phyloP scores from a whole-genome alignment of 2,888 invertebrate genomes.

The Elmis aenea region DNA sequence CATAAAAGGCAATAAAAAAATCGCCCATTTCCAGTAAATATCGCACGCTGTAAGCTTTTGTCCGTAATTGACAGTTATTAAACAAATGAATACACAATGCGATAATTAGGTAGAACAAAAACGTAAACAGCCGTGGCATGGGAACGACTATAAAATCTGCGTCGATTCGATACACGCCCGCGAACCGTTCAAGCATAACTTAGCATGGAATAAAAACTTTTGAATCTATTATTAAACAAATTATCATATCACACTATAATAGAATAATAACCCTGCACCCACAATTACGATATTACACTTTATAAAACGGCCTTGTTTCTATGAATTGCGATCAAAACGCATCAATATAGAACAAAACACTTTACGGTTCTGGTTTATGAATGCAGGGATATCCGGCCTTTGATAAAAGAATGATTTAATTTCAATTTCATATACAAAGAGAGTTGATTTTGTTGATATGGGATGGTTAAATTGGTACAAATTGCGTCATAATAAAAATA shows the following conservation, averaged over 20 bases:
- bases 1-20: no score
- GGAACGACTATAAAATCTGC: constrained; percentile 17
- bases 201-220: constrained; percentile 13
- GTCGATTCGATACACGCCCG: constrained; percentile 13
- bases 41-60: no score
- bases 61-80: no score
- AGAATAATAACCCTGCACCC: constrained; percentile 34
- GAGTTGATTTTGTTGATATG: constrained; percentile 29
- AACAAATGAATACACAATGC: no score
- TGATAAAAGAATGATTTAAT: constrained; percentile 42
- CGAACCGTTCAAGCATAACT: constrained; percentile 18
- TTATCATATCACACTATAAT: constrained; percentile 40
- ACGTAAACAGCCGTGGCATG: no score
- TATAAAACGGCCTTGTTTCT: constrained; percentile 38
- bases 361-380: constrained; percentile 37
- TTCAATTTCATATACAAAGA: constrained; percentile 38
- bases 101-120: no score
- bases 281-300: constrained; percentile 37
- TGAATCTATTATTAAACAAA: constrained; percentile 34
- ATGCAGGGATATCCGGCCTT: constrained; percentile 40
- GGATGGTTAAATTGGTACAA: constrained; percentile 32
- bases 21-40: no score
- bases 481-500: constrained; percentile 17
- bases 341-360: constrained; percentile 41
- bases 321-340: constrained; percentile 34